These are phyloP conservation scores for Polietes domitor DNA, from an alignment of 2,888 invertebrate species.

Conservation along the genomic window DNA sequence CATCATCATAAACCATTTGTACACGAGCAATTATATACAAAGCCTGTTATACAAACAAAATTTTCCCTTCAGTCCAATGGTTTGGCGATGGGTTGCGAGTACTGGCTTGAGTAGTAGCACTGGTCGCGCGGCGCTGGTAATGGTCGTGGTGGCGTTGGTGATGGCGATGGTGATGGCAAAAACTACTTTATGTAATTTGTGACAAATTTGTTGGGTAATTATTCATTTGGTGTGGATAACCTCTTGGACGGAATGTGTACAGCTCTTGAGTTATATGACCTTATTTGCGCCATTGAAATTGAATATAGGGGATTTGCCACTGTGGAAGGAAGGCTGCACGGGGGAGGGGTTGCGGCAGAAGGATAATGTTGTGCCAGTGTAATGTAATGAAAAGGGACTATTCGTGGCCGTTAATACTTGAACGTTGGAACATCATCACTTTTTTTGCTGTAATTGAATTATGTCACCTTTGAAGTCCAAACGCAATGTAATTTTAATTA, in stretches of 20 bases:
- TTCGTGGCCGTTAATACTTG: not conserved
- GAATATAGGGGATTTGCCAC: not conserved
- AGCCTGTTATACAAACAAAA: not conserved
- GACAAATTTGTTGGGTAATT: constrained; percentile 68
- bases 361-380: not conserved
- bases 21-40: constrained; percentile 30
- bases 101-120: too few relatives aligned
- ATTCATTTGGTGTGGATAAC: constrained; percentile 59
- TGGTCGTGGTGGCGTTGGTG: not conserved
- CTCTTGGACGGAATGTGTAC: constrained; percentile 43
- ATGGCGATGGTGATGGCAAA: not conserved
- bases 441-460: constrained; percentile 12
- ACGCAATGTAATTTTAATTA: not conserved
- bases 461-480: not conserved
- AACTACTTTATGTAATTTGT: constrained; percentile 58
- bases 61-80: not conserved
- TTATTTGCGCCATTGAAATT: constrained; percentile 40
- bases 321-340: too few relatives aligned
- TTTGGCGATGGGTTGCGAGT: not conserved
- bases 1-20: constrained; percentile 49
- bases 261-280: constrained; percentile 53
- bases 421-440: not conserved
- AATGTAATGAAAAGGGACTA: not conserved
- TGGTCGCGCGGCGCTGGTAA: too few relatives aligned
- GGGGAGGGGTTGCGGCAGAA: not conserved